Evolutionary conservation across 1,140 invertebrate species (phyloP).

Genomic region (Brachionus rotundiformis): DNA sequence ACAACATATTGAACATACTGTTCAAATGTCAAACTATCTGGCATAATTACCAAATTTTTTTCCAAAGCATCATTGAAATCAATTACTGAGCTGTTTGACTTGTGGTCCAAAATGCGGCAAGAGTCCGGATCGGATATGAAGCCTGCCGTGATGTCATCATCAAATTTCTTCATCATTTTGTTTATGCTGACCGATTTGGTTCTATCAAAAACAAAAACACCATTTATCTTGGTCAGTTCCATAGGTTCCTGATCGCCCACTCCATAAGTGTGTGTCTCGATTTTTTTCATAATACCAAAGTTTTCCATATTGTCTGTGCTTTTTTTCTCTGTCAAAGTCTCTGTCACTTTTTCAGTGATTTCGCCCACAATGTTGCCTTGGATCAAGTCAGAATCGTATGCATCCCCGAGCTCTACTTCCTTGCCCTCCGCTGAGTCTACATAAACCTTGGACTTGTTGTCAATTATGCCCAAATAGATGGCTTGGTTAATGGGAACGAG

Average conservation of each 20-base stretch:
- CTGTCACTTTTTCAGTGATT: constrained; percentile 43
- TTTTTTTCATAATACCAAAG: constrained; percentile 17
- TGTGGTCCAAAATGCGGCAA: neutral
- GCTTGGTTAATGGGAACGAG: constrained; percentile 8
- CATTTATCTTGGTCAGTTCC: neutral
- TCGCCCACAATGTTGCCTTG: constrained; percentile 12
- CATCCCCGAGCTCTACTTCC: constrained; percentile 14
- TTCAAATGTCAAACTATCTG: constrained; percentile 4
- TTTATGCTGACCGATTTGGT: constrained; percentile 35
- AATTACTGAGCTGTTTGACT: neutral
- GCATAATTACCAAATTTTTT: constrained; percentile 42
- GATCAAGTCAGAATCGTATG: constrained; percentile 12
- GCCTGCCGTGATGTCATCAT: constrained; percentile 34
- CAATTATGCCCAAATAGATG: constrained; percentile 29
- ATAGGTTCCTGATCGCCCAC: neutral
- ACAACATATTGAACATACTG: constrained; percentile 33
- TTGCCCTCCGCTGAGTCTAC: neutral
- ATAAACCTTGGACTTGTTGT: neutral
- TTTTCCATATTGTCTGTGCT: neutral
- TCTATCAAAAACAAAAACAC: neutral
- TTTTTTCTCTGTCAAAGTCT: constrained; percentile 39
- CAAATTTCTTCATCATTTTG: constrained; percentile 32
- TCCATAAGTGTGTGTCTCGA: neutral
- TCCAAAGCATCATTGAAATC: constrained; percentile 24
- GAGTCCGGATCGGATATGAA: neutral